Evolutionary conservation across 2,797 vertebrate species (phyloP).

Genomic region (Typhlichthys eigenmanni): DNA sequence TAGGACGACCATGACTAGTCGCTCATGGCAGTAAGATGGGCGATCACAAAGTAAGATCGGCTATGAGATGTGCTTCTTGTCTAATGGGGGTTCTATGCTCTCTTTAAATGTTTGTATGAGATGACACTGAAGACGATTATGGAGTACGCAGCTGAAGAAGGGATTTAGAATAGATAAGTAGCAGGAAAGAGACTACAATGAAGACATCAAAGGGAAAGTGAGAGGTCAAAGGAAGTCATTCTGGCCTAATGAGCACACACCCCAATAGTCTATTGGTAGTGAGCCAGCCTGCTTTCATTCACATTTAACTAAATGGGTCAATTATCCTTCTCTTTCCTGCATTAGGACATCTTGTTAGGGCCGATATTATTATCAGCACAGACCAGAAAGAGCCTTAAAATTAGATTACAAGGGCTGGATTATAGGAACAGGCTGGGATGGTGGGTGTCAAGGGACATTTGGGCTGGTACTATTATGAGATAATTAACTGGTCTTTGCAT

Average conservation of each 20-base stretch:
- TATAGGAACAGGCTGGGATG: conserved; percentile 45
- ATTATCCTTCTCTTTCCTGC: conserved; percentile 29
- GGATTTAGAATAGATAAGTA: too few species aligned
- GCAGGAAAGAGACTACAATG: too few species aligned
- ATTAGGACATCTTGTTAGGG: conserved; percentile 48
- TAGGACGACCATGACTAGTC: too few species aligned
- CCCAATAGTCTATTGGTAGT: conserved; percentile 68
- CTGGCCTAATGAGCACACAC: too few species aligned
- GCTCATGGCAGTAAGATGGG: too few species aligned
- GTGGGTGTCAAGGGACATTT: conserved; percentile 54
- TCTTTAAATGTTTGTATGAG: neutral
- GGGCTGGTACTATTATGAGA: conserved; percentile 38
- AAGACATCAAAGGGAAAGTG: neutral
- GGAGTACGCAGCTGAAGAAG: too few species aligned
- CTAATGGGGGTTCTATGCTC: neutral
- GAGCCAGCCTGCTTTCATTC: conserved; percentile 59
- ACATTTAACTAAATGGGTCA: conserved; percentile 55
- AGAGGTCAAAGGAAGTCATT: neutral
- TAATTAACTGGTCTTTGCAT: conserved; percentile 73
- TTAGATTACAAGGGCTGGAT: conserved; percentile 38
- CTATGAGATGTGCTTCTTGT: too few species aligned
- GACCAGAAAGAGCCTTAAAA: conserved; percentile 55
- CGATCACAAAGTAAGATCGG: too few species aligned
- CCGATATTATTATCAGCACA: conserved; percentile 60
- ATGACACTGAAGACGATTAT: too few species aligned